Percentiles rank a stretch among this genome's conserved stretches.
phyloP scores from a whole-genome alignment of 2,113 vertebrate species.

The Crotalus viridis region DNA sequence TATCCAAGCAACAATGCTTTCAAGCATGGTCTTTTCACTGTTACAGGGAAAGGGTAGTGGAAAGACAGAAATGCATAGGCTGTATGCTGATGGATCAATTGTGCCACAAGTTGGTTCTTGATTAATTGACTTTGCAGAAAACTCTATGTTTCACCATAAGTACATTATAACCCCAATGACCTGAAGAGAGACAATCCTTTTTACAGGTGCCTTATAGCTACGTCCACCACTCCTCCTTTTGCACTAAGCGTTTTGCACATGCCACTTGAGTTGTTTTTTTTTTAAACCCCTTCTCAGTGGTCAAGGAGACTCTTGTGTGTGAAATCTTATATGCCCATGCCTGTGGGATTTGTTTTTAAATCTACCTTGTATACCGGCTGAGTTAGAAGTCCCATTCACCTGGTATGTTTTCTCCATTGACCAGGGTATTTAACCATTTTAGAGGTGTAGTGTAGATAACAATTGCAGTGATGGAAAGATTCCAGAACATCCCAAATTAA shows the following conservation, averaged over 20 bases:
- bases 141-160: background rate
- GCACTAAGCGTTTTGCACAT: constrained; percentile 22
- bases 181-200: constrained; percentile 54
- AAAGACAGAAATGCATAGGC: background rate
- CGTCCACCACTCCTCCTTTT: background rate
- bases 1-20: background rate
- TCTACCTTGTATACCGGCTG: background rate
- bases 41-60: background rate
- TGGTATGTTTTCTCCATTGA: background rate
- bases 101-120: background rate
- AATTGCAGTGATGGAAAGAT: background rate
- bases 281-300: background rate
- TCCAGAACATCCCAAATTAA: background rate
- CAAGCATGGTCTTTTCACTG: background rate
- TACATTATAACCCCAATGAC: background rate
- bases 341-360: background rate
- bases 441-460: background rate
- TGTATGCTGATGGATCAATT: background rate
- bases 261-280: background rate
- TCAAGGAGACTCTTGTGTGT: background rate
- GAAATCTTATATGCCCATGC: background rate
- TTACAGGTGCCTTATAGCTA: constrained; percentile 15
- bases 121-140: background rate
- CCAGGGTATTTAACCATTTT: background rate
- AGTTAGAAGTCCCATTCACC: background rate